phyloP scores from a whole-genome alignment of 2,888 invertebrate species.

The Diabrotica balteata region DNA sequence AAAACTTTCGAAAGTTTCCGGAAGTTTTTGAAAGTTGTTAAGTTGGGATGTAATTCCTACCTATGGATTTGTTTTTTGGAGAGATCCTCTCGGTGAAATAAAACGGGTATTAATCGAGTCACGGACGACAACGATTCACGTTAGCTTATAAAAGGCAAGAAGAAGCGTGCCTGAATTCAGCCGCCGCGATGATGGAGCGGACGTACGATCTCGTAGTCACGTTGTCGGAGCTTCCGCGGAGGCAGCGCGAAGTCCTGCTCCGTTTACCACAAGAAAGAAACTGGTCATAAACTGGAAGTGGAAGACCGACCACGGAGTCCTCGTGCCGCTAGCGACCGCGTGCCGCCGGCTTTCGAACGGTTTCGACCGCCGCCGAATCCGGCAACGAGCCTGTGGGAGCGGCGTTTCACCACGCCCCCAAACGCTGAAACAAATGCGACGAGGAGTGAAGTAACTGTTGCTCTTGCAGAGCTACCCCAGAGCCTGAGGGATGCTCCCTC shows the following conservation, averaged over 20 bases:
- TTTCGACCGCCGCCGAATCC: conserved; percentile 50
- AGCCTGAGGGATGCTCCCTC: conserved; percentile 54
- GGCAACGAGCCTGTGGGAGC: conserved; percentile 56
- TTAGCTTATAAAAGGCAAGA: neutral
- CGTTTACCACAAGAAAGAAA: conserved; percentile 40
- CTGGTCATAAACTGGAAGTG: conserved; percentile 47
- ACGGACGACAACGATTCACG: conserved; percentile 9
- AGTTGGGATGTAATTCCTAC: conserved; percentile 34
- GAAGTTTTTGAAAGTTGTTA: conserved; percentile 3
- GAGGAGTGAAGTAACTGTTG: conserved; percentile 60
- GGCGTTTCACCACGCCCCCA: conserved; percentile 58
- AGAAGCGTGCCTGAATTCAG: neutral
- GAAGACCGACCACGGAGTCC: conserved; percentile 32
- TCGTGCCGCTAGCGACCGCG: conserved; percentile 38
- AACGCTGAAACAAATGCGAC: conserved; percentile 58
- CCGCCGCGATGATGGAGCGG: neutral
- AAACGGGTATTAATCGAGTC: neutral
- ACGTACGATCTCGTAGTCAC: neutral
- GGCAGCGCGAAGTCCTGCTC: conserved; percentile 27
- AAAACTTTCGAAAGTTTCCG: conserved; percentile 28
- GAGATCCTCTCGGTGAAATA: conserved; percentile 21
- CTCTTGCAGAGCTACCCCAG: conserved; percentile 54
- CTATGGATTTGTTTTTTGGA: conserved; percentile 32
- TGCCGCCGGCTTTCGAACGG: conserved; percentile 44
- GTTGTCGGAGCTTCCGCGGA: conserved; percentile 5